A percentile compares a stretch with the other conserved stretches of the same genome.
These are phyloP conservation scores for Melikaiella ostensackeni DNA, from an alignment of 2,888 invertebrate species.

Conservation along the genomic window DNA sequence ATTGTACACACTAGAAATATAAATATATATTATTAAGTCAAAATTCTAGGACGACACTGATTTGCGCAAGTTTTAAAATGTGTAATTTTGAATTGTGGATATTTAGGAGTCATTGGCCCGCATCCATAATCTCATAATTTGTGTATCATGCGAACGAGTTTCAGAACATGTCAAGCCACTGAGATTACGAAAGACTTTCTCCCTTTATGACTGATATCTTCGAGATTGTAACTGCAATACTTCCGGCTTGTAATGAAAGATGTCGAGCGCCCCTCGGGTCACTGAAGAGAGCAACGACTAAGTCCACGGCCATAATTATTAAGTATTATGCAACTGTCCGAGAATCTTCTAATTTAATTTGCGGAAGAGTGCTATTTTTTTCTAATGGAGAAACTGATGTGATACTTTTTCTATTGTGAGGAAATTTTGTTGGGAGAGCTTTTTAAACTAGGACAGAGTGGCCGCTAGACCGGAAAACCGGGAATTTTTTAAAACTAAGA, in stretches of 20 bases:
- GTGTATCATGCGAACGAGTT: slow-evolving; percentile 13
- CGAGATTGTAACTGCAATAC: slow-evolving; percentile 62
- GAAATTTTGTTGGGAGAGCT: too few relatives aligned
- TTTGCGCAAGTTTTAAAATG: background rate
- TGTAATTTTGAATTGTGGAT: background rate
- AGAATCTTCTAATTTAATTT: slow-evolving; percentile 15
- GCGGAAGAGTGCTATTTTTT: background rate
- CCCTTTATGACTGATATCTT: slow-evolving; percentile 69
- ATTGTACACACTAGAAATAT: background rate
- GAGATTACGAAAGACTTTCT: slow-evolving; percentile 74
- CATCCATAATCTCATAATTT: background rate
- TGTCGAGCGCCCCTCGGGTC: slow-evolving; percentile 1
- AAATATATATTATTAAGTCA: background rate
- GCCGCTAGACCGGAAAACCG: too few relatives aligned
- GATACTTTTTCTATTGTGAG: too few relatives aligned
- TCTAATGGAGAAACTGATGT: too few relatives aligned
- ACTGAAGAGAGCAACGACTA: slow-evolving; percentile 19
- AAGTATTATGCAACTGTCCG: slow-evolving; percentile 19
- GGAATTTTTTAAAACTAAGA: too few relatives aligned
- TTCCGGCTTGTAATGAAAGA: slow-evolving; percentile 54
- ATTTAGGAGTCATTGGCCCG: slow-evolving; percentile 29
- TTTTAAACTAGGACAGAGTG: too few relatives aligned
- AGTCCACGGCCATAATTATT: slow-evolving; percentile 45
- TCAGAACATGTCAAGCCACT: slow-evolving; percentile 21
- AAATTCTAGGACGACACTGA: background rate